Evolutionary conservation across 2,888 invertebrate genomes (phyloP).

Genomic region (Monopis laevigella): DNA sequence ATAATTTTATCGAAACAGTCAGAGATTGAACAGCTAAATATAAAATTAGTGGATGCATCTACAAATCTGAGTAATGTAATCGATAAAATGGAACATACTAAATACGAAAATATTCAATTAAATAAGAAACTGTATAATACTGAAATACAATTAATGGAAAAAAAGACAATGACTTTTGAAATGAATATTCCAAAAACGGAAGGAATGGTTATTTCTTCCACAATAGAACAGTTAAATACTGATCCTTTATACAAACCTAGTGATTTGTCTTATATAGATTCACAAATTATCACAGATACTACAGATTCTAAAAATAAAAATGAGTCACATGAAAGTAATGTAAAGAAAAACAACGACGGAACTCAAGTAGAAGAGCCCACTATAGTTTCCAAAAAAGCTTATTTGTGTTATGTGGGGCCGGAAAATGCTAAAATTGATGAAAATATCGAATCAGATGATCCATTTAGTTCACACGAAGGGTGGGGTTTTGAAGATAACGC

Average conservation of each 20-base stretch:
- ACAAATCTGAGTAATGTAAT: neutral
- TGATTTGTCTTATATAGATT: constrained; percentile 42
- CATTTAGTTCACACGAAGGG: constrained; percentile 54
- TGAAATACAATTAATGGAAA: constrained; percentile 38
- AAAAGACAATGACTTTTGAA: constrained; percentile 47
- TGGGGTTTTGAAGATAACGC: constrained; percentile 48
- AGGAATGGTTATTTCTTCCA: constrained; percentile 56
- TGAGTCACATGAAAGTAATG: neutral
- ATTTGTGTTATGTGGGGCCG: constrained; percentile 52
- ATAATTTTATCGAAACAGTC: constrained; percentile 31
- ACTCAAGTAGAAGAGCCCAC: constrained; percentile 25
- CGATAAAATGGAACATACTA: constrained; percentile 24
- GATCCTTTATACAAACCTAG: constrained; percentile 24
- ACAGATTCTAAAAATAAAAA: constrained; percentile 8
- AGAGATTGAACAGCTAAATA: constrained; percentile 41
- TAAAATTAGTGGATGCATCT: constrained; percentile 22
- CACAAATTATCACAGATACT: constrained; percentile 45
- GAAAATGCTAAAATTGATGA: constrained; percentile 21
- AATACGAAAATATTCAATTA: constrained; percentile 26
- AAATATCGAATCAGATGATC: constrained; percentile 30
- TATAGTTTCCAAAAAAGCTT: constrained; percentile 64
- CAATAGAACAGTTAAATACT: constrained; percentile 43
- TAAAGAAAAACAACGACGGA: no score
- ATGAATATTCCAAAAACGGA: constrained; percentile 63
- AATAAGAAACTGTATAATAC: constrained; percentile 6